Base-by-base conservation (phyloP, 2,113 vertebrate genomes). In the Nannospalax galili region DNA sequence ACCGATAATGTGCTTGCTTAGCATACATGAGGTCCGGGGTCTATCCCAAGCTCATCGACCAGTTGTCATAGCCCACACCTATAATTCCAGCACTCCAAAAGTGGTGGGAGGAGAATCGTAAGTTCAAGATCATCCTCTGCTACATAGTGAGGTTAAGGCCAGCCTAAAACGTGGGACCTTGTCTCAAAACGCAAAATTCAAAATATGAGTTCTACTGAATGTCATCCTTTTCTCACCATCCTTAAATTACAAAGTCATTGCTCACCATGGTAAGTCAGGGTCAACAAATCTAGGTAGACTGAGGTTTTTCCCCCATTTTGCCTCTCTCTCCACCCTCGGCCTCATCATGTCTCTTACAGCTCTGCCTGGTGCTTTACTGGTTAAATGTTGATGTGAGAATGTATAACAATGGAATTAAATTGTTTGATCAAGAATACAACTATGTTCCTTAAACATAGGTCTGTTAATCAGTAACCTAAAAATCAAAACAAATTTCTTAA, bases 221-320 rank as follows among this genome's bases (percentile, higher is more conserved):
- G 26, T 19, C 64, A 7, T 64, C 15, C 19, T 28, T 42, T 84
- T 64, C 58, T 65, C 42, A 64, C 40, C 37, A 30, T 17, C 2
- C 30, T 45, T 37, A 42, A 64, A 64, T 5, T 6, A 20, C 3
- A 60, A 60, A 20, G 58, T 3, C 58, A 19, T 7, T 82, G 80
- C 17, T 26, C 40, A 0, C 26, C 26, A 1, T 12, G 28, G 52
- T 28, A n/a, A 45, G 9, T 30, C 6, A n/a, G 15, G 52, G 5
- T 14, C 22, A 9, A 42, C 26, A 17, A 10, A 1, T 58, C 2
- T 1, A 35, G 9, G 2, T 40, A 0, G 2, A 26, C 1, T 24
- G 45, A 45, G 22, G 12, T 5, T n/a, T 72, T 42, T 8, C 1
- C 9, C 24, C 35, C 2, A 1, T 22, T 3, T 2, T 22, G 0